phyloP scores from a whole-genome alignment of 2,888 invertebrate species.

The Criorhina ranunculi region DNA sequence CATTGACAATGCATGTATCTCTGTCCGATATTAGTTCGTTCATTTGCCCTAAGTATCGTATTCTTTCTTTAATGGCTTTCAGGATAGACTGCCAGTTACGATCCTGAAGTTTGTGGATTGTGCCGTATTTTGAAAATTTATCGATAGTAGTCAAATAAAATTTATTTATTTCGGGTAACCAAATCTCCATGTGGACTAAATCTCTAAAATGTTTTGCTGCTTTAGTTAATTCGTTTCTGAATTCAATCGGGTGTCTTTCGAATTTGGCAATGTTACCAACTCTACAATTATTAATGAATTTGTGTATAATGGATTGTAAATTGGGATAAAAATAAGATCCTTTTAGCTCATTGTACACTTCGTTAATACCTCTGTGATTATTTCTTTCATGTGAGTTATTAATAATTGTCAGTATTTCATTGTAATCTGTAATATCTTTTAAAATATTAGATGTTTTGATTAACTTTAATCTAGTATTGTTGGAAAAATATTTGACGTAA shows the following conservation, averaged over 20 bases:
- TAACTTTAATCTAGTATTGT: not conserved
- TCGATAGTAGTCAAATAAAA: too few relatives aligned
- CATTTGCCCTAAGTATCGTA: too few relatives aligned
- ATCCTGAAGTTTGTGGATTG: too few relatives aligned
- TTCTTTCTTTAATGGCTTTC: too few relatives aligned
- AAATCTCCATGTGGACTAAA: constrained; percentile 3
- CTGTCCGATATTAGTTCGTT: too few relatives aligned
- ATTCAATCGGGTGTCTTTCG: not conserved
- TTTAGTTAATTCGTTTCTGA: constrained; percentile 6
- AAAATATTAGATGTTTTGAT: not conserved
- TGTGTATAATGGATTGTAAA: too few relatives aligned
- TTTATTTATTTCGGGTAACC: constrained; percentile 1
- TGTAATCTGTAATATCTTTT: too few relatives aligned
- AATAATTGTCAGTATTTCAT: too few relatives aligned
- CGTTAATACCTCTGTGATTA: not conserved
- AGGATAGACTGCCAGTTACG: too few relatives aligned
- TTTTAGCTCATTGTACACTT: constrained; percentile 1
- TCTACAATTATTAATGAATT: not conserved
- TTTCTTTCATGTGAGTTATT: too few relatives aligned
- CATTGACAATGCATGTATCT: too few relatives aligned
- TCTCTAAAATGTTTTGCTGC: constrained; percentile 1
- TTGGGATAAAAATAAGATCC: not conserved
- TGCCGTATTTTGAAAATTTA: too few relatives aligned
- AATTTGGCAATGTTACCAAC: not conserved
- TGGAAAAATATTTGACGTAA: not conserved